Evolutionary conservation across 2,113 vertebrate genomes (phyloP).

Genomic region (Pipa parva): DNA sequence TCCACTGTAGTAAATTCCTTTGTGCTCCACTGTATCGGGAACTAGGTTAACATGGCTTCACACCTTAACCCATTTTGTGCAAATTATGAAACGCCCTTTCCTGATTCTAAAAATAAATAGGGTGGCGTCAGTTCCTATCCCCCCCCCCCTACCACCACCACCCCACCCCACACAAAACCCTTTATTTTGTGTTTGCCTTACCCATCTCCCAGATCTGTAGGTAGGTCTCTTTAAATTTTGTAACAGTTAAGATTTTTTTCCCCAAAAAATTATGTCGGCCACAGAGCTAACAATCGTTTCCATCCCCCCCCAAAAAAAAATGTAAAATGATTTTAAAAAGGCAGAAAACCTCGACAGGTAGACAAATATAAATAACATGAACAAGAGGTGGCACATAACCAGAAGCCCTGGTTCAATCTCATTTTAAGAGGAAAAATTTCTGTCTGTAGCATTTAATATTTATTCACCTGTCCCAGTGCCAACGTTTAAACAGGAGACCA

Average conservation of each 20-base stretch:
- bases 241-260: neutral
- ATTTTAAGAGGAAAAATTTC: neutral
- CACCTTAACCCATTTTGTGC: slow-evolving; percentile 30
- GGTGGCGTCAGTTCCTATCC: slow-evolving; percentile 7
- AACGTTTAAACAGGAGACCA: neutral
- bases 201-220: neutral
- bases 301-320: too few species aligned
- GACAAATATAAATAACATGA: too few species aligned
- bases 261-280: neutral
- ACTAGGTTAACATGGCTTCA: slow-evolving; percentile 2
- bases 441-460: neutral
- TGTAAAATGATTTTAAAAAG: too few species aligned
- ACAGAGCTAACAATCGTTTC: neutral
- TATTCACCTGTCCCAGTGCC: neutral
- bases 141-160: slow-evolving; percentile 9
- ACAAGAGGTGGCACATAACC: too few species aligned
- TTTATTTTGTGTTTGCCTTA: slow-evolving; percentile 10
- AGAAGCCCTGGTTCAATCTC: too few species aligned
- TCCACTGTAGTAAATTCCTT: neutral
- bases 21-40: neutral
- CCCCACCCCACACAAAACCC: neutral
- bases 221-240: neutral
- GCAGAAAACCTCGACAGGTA: too few species aligned
- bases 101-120: slow-evolving; percentile 37
- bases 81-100: slow-evolving; percentile 30